Conservation (phyloP, 2,888 invertebrate genomes). For the Sminthurinus aureus region DNA sequence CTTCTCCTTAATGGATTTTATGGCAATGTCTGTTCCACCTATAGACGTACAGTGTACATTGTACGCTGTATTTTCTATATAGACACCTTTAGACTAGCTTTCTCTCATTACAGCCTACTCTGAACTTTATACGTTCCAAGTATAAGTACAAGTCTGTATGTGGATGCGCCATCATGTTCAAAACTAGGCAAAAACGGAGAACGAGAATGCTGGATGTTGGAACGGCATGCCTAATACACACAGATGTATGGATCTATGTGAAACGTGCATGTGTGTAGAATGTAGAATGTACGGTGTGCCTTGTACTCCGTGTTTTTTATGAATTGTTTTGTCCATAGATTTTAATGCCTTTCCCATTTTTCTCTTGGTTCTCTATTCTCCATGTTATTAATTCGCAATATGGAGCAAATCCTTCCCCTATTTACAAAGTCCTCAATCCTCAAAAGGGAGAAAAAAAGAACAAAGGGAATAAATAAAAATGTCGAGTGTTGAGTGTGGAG, state of each 20-base stretch:
- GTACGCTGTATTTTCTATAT: no score
- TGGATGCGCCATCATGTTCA: neutral
- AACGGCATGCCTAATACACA: no score
- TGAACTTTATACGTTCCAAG: neutral
- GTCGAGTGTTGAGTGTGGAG: neutral
- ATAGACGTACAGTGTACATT: no score
- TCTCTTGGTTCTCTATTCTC: neutral
- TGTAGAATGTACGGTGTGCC: no score
- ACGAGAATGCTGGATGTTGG: no score
- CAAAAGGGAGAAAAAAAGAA: neutral
- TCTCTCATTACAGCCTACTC: neutral
- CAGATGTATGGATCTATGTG: no score
- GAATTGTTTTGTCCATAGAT: neutral
- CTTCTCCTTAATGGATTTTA: conserved; percentile 17
- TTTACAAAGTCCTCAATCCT: no score
- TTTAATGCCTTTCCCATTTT: neutral
- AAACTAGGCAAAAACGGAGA: no score
- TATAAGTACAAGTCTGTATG: neutral
- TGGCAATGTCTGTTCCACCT: neutral
- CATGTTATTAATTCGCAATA: neutral
- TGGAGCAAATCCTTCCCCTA: no score
- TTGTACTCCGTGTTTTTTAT: neutral
- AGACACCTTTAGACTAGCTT: neutral
- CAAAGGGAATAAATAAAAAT: no score
- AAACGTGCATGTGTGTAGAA: no score